Percentiles rank a stretch among this genome's conserved stretches.
Conservation (phyloP, 2,888 invertebrate genomes). For the Cordilura impudica region DNA sequence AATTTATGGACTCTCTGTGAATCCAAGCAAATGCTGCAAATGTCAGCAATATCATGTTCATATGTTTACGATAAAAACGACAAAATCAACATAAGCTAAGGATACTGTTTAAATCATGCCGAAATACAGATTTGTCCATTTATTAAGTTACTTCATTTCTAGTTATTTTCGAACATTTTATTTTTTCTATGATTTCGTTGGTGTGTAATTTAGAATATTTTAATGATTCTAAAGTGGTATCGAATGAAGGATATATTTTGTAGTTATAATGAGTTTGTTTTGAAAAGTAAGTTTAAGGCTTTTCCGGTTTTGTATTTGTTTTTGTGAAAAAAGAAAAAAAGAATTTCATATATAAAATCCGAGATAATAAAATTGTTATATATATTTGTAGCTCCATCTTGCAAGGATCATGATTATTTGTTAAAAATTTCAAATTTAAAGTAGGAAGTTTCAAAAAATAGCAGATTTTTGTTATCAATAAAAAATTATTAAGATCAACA, state of each 20-base stretch:
- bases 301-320: too few species aligned
- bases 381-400: too few species aligned
- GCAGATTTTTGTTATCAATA: too few species aligned
- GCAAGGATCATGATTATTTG: too few species aligned
- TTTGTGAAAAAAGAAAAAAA: too few species aligned
- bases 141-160: not conserved
- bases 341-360: too few species aligned
- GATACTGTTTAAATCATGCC: slow-evolving; percentile 39
- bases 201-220: slow-evolving; percentile 24
- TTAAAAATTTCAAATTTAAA: too few species aligned
- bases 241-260: slow-evolving; percentile 73
- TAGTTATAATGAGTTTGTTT: slow-evolving; percentile 74
- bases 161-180: not conserved
- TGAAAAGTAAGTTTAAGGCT: slow-evolving; percentile 64
- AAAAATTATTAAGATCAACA: too few species aligned
- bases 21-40: slow-evolving; percentile 41
- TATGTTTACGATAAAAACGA: slow-evolving; percentile 30
- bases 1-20: not conserved
- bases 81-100: slow-evolving; percentile 38
- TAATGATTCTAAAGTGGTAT: slow-evolving; percentile 74
- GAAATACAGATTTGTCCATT: slow-evolving; percentile 37
- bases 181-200: not conserved
- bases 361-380: too few species aligned
- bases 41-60: slow-evolving; percentile 42
- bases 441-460: too few species aligned